phyloP scores from a whole-genome alignment of 1,140 invertebrate genomes.

The Nilaparvata lugens region DNA sequence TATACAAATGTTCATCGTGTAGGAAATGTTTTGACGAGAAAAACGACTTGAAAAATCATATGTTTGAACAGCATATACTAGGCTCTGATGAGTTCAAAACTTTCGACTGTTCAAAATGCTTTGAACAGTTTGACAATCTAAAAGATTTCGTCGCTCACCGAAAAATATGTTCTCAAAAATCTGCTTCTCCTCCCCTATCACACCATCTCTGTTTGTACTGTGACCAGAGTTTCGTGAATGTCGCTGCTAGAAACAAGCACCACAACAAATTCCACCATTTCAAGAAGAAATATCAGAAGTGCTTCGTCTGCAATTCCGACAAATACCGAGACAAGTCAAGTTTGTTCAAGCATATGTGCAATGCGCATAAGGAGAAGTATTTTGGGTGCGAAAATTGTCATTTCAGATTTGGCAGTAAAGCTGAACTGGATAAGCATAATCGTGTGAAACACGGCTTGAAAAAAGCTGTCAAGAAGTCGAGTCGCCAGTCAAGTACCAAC shows the following conservation, averaged over 20 bases:
- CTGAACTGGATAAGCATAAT: slow-evolving; percentile 19
- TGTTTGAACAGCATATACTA: slow-evolving; percentile 26
- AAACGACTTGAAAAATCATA: slow-evolving; percentile 31
- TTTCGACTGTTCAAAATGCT: slow-evolving; percentile 8
- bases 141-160: slow-evolving; percentile 10
- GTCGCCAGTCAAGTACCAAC: neutral
- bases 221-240: slow-evolving; percentile 23
- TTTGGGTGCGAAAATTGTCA: slow-evolving; percentile 26
- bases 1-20: slow-evolving; percentile 39
- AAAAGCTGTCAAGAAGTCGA: neutral
- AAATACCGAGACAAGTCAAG: slow-evolving; percentile 17
- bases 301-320: slow-evolving; percentile 24
- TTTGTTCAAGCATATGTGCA: slow-evolving; percentile 24
- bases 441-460: slow-evolving; percentile 15
- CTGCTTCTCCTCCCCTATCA: neutral
- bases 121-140: slow-evolving; percentile 11
- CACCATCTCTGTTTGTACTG: slow-evolving; percentile 26
- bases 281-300: slow-evolving; percentile 23
- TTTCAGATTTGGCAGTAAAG: slow-evolving; percentile 21
- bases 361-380: slow-evolving; percentile 20
- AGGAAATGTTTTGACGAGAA: slow-evolving; percentile 32
- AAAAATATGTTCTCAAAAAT: slow-evolving; percentile 14
- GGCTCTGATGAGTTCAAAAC: slow-evolving; percentile 16
- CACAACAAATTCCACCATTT: slow-evolving; percentile 24
- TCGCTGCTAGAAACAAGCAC: slow-evolving; percentile 22